Evolutionary conservation across 2,888 invertebrate species (phyloP).

Genomic region (Hirtodrosophila alboralis): DNA sequence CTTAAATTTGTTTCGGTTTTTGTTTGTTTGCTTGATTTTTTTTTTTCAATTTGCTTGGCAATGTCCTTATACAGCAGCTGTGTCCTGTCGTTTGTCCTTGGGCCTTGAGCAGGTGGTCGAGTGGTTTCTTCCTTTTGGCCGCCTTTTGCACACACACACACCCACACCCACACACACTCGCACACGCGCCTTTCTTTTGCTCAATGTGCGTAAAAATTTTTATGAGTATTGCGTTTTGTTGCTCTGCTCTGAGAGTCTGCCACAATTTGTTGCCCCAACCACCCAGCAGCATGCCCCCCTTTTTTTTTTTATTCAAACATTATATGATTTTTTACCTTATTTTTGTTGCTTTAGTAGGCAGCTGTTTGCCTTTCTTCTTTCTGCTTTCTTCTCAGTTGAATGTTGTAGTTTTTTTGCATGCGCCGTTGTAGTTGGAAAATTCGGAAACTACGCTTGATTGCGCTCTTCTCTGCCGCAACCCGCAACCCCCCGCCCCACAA

Average conservation of each 20-base stretch:
- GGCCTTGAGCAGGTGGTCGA: conserved; percentile 27
- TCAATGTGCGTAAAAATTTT: conserved; percentile 76
- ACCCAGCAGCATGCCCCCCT: conserved; percentile 19
- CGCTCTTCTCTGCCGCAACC: conserved; percentile 55
- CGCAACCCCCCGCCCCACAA: conserved; percentile 1
- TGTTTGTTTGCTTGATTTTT: no score
- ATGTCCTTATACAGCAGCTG: conserved; percentile 50
- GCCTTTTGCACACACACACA: conserved; percentile 43
- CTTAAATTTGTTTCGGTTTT: conserved; percentile 60
- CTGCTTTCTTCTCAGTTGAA: conserved; percentile 32
- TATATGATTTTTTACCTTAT: conserved; percentile 72
- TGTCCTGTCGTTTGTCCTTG: conserved; percentile 53
- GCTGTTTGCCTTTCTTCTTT: conserved; percentile 38
- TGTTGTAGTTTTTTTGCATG: conserved; percentile 60
- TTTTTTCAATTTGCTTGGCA: conserved; percentile 30
- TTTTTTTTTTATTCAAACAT: conserved; percentile 35
- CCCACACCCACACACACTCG: no score
- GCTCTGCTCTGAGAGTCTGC: conserved; percentile 25
- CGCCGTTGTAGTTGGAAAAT: conserved; percentile 51
- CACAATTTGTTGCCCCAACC: conserved; percentile 20
- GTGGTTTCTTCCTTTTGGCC: conserved; percentile 29
- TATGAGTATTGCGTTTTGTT: conserved; percentile 67
- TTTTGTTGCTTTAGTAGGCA: conserved; percentile 24
- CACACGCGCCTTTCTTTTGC: conserved; percentile 37
- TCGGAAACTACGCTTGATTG: conserved; percentile 59